These are phyloP conservation scores for Dinoponera quadriceps DNA, from an alignment of 1,140 invertebrate species.

Conservation along the genomic window DNA sequence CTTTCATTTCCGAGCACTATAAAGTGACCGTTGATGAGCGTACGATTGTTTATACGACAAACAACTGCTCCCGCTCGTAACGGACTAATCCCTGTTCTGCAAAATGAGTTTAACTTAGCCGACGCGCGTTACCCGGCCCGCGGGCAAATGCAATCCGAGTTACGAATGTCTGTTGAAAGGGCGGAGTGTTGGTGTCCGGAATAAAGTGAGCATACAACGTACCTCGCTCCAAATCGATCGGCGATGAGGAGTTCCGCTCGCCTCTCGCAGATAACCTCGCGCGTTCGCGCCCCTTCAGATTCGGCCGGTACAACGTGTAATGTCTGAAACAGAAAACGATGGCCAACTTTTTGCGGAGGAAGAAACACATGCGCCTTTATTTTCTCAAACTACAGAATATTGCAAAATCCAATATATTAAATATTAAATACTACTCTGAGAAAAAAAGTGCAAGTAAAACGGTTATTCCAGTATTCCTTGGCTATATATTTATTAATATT, in stretches of 20 bases:
- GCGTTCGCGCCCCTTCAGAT: not conserved
- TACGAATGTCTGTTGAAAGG: not conserved
- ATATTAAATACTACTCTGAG: no score
- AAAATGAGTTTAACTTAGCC: slow-evolving; percentile 42
- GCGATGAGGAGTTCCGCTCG: slow-evolving; percentile 1
- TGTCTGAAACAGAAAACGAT: no score
- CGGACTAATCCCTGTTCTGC: slow-evolving; percentile 24
- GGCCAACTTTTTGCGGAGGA: no score
- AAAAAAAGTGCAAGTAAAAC: no score
- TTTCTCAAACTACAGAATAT: no score
- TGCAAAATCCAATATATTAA: no score
- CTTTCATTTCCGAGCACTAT: not conserved
- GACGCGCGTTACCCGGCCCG: slow-evolving; percentile 3
- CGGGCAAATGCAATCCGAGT: not conserved
- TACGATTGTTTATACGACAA: slow-evolving; percentile 31
- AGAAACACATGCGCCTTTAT: no score
- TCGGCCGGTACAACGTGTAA: no score
- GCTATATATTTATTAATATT: no score
- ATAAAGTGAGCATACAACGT: not conserved
- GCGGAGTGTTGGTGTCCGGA: not conserved
- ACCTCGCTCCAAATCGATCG: not conserved
- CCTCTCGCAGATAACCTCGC: not conserved
- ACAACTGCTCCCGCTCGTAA: not conserved
- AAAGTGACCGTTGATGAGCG: slow-evolving; percentile 6
- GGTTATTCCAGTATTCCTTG: no score